phyloP scores from a whole-genome alignment of 2,113 vertebrate species.

The Myiagra hebetior region DNA sequence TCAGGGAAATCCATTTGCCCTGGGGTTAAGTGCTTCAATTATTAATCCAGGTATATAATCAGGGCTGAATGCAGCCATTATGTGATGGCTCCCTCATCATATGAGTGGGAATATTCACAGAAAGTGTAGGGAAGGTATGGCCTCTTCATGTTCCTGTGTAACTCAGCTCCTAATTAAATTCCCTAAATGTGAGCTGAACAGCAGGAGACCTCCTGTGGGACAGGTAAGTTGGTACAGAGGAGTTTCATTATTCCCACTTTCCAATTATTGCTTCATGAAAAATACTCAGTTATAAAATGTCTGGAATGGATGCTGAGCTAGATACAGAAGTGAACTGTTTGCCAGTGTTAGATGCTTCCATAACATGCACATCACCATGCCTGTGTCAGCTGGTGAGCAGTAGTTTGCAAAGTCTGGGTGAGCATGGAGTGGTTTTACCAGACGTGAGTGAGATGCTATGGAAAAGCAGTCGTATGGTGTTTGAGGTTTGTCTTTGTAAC shows the following conservation, averaged over 20 bases:
- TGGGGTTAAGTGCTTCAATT: neutral
- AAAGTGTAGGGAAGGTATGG: neutral
- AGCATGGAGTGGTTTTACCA: conserved; percentile 19
- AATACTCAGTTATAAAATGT: neutral
- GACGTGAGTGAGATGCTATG: conserved; percentile 17
- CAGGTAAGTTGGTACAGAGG: neutral
- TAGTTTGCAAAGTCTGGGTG: conserved; percentile 41
- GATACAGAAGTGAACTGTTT: neutral
- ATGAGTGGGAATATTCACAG: neutral
- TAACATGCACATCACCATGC: neutral
- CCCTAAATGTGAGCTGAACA: neutral
- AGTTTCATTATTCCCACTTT: neutral
- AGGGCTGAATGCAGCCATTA: neutral
- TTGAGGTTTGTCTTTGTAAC: conserved; percentile 48
- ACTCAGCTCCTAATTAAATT: neutral
- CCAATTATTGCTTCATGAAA: neutral
- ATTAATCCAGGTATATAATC: neutral
- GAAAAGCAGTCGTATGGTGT: conserved; percentile 43
- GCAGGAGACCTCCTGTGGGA: neutral
- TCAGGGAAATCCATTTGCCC: neutral
- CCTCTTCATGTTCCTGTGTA: neutral
- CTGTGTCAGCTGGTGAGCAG: conserved; percentile 30
- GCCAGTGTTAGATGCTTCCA: neutral
- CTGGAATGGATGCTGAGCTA: neutral
- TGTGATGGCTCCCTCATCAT: neutral